These are phyloP conservation scores for Zaprionus bogoriensis DNA, from an alignment of 2,888 invertebrate genomes.

Conservation along the genomic window DNA sequence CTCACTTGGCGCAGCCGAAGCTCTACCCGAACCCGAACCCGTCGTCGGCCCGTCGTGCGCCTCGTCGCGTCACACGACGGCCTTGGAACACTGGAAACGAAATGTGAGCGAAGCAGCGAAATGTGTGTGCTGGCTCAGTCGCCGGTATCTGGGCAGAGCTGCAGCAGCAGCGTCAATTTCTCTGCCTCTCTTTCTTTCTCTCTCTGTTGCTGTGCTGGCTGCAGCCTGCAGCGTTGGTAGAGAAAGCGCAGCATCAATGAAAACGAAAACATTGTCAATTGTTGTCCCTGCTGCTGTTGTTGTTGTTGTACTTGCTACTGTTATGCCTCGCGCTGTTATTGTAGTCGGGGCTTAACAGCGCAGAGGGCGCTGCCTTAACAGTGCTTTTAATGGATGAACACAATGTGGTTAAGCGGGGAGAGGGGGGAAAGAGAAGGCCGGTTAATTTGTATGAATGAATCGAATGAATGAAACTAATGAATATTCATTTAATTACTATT, in stretches of 20 bases:
- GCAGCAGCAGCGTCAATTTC: slow-evolving; percentile 26
- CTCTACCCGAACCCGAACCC: slow-evolving; percentile 25
- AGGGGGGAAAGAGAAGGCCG: neutral
- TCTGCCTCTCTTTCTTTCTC: slow-evolving; percentile 3
- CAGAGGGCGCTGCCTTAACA: neutral
- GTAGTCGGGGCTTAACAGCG: slow-evolving; percentile 3
- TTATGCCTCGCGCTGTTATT: no score
- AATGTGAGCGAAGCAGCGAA: slow-evolving; percentile 19
- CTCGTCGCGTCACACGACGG: slow-evolving; percentile 41
- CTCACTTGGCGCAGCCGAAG: slow-evolving; percentile 58
- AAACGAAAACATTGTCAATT: slow-evolving; percentile 29
- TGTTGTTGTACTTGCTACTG: neutral
- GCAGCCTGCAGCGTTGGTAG: neutral
- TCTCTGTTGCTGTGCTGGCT: neutral
- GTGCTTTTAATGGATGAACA: neutral
- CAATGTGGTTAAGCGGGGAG: neutral
- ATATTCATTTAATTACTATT: neutral
- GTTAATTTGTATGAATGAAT: neutral
- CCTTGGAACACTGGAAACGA: slow-evolving; percentile 55
- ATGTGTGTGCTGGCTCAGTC: slow-evolving; percentile 23
- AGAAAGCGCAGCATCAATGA: slow-evolving; percentile 47
- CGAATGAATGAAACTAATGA: neutral
- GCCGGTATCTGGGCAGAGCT: slow-evolving; percentile 37
- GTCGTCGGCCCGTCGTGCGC: slow-evolving; percentile 21
- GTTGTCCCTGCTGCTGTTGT: neutral